Conservation (phyloP, 2,888 invertebrate species). For the Carabus problematicus region DNA sequence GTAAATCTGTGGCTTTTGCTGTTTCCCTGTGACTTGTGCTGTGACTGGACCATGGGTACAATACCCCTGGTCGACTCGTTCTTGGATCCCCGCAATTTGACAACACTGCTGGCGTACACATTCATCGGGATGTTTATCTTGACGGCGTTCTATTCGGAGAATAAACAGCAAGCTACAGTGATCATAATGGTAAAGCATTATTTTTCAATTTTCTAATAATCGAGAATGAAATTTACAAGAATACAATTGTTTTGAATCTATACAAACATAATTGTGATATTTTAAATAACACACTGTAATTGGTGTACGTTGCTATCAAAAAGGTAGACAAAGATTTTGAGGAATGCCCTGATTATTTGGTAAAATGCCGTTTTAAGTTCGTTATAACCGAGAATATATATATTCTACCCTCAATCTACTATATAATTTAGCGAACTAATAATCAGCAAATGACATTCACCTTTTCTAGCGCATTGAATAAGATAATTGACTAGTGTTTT, state of each 20-base stretch:
- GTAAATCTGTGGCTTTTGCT: conserved; percentile 90
- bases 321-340: too few relatives aligned
- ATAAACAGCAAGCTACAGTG: conserved; percentile 69
- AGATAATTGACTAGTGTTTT: neutral
- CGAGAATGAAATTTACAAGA: too few relatives aligned
- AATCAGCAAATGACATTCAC: neutral
- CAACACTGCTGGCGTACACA: conserved; percentile 74
- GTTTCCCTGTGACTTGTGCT: conserved; percentile 89
- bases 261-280: too few relatives aligned
- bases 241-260: too few relatives aligned
- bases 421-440: neutral
- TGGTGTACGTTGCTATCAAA: too few relatives aligned
- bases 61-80: conserved; percentile 84
- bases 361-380: too few relatives aligned
- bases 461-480: neutral
- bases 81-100: conserved; percentile 80
- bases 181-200: conserved; percentile 70
- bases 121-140: conserved; percentile 67
- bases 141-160: conserved; percentile 65
- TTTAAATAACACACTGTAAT: too few relatives aligned
- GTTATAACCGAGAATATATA: too few relatives aligned
- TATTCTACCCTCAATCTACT: too few relatives aligned
- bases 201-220: too few relatives aligned
- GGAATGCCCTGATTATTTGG: too few relatives aligned
- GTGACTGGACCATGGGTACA: conserved; percentile 99